phyloP scores from a whole-genome alignment of 1,140 invertebrate genomes.

The Pristionchus pacificus region DNA sequence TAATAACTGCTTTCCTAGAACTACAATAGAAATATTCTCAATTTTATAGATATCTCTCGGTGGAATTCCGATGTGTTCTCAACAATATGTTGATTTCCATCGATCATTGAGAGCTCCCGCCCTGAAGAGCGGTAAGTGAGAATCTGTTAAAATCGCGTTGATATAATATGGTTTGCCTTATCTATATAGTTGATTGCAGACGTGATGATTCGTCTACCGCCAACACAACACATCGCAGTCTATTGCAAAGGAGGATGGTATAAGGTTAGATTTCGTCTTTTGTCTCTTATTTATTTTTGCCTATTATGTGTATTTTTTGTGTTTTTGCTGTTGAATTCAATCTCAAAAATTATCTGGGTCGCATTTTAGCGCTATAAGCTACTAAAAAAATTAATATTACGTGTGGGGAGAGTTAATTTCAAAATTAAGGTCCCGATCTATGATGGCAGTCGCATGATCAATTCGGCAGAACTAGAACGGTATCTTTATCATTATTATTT shows the following conservation, averaged over 20 bases:
- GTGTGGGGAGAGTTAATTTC: too few species aligned
- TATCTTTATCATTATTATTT: too few species aligned
- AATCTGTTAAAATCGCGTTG: too few species aligned
- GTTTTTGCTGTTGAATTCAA: too few species aligned
- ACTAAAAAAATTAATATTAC: too few species aligned
- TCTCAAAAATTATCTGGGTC: too few species aligned
- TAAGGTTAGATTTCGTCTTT: too few species aligned
- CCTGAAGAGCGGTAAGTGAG: slow-evolving; percentile 29
- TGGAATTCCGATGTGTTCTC: slow-evolving; percentile 39
- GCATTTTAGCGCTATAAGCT: too few species aligned
- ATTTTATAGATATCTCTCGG: slow-evolving; percentile 17
- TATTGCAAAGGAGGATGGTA: slow-evolving; percentile 44
- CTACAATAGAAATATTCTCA: neutral
- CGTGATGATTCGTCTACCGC: slow-evolving; percentile 32
- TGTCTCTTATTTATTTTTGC: too few species aligned
- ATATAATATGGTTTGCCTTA: neutral
- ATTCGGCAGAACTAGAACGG: slow-evolving; percentile 38
- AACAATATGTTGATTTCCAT: slow-evolving; percentile 37
- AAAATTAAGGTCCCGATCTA: slow-evolving; percentile 33
- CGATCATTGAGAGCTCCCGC: slow-evolving; percentile 33
- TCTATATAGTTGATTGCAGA: slow-evolving; percentile 26
- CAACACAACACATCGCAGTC: slow-evolving; percentile 37
- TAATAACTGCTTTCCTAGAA: too few species aligned
- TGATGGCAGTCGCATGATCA: slow-evolving; percentile 28
- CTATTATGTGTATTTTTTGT: too few species aligned